These are phyloP conservation scores for Seladonia tumulorum DNA, from an alignment of 2,888 invertebrate genomes.

Conservation along the genomic window DNA sequence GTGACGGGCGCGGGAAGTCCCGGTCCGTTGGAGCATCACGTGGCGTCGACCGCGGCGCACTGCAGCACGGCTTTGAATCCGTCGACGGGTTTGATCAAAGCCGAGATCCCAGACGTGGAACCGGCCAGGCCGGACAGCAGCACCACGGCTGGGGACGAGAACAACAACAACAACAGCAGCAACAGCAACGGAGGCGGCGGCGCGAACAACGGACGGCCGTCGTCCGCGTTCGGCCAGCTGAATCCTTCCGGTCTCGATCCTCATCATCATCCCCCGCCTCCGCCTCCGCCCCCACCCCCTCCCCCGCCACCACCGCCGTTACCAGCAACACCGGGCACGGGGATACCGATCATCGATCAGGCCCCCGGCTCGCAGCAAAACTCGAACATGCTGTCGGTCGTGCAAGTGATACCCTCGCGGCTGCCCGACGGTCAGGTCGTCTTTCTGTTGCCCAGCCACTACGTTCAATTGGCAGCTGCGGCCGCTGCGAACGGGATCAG, in stretches of 20 bases:
- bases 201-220: conserved; percentile 64
- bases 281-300: conserved; percentile 5
- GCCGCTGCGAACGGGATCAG: conserved; percentile 83
- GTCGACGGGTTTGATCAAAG: conserved; percentile 68
- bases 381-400: conserved; percentile 83
- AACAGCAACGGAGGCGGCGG: conserved; percentile 26
- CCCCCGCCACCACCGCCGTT: conserved; percentile 3
- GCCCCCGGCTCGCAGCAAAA: conserved; percentile 77
- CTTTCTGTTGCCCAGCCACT: conserved; percentile 87
- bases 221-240: conserved; percentile 79
- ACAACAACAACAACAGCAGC: conserved; percentile 82
- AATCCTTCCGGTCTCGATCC: conserved; percentile 75
- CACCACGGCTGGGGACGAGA: conserved; percentile 84
- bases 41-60: conserved; percentile 83
- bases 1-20: conserved; percentile 79
- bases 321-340: conserved; percentile 34
- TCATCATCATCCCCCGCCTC: conserved; percentile 69
- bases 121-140: conserved; percentile 83
- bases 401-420: conserved; percentile 85
- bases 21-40: conserved; percentile 78
- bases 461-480: conserved; percentile 87
- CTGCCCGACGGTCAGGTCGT: conserved; percentile 87
- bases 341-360: conserved; percentile 70
- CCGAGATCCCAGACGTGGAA: conserved; percentile 77
- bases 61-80: conserved; percentile 80